Conservation (phyloP, 2,888 invertebrate species). For the Anodontia alba region DNA sequence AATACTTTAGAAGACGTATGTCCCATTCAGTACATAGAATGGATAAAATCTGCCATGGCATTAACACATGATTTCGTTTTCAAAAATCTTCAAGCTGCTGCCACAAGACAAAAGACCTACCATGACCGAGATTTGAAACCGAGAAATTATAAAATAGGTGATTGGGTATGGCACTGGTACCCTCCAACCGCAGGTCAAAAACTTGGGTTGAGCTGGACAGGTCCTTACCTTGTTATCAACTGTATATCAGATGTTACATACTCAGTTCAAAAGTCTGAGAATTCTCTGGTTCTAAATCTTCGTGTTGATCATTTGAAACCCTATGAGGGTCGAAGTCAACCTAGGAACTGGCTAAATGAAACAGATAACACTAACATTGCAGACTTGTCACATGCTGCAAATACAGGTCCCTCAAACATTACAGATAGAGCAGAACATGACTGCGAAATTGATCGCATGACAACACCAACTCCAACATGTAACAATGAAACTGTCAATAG, state of each 20-base stretch:
- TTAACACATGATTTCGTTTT: conserved; percentile 88
- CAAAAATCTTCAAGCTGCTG: conserved; percentile 45
- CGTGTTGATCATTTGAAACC: conserved; percentile 49
- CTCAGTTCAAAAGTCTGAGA: not conserved
- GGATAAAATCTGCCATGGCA: conserved; percentile 87
- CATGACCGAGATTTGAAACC: conserved; percentile 29
- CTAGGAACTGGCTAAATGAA: too few relatives aligned
- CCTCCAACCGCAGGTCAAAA: conserved; percentile 36
- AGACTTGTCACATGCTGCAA: too few relatives aligned
- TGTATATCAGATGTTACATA: conserved; percentile 13
- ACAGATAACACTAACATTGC: too few relatives aligned
- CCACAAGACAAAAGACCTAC: conserved; percentile 29
- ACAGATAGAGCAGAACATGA: too few relatives aligned
- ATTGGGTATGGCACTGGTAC: conserved; percentile 45
- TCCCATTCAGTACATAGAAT: conserved; percentile 42
- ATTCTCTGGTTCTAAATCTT: conserved; percentile 8
- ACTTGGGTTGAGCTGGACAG: conserved; percentile 34
- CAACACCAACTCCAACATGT: too few relatives aligned
- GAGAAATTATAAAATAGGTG: conserved; percentile 5
- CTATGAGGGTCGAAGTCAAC: too few relatives aligned
- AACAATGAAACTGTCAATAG: too few relatives aligned
- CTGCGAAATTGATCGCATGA: too few relatives aligned
- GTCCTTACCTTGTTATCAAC: conserved; percentile 32
- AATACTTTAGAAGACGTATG: too few relatives aligned
- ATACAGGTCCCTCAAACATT: too few relatives aligned